Conservation (phyloP, 2,797 vertebrate genomes). For the Hippocampus kuda region DNA sequence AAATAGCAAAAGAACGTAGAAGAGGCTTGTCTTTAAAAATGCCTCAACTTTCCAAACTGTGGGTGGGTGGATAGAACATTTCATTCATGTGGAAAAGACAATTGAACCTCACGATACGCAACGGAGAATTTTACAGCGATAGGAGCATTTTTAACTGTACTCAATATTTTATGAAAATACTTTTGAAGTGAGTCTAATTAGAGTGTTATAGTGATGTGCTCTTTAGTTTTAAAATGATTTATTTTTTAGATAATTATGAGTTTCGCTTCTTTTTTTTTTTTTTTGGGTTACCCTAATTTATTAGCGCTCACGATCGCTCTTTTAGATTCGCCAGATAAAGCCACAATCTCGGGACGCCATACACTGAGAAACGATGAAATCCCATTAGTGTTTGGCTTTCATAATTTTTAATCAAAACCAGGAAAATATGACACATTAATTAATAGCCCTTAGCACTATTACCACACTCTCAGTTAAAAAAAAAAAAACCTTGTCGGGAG, state of each 20-base stretch:
- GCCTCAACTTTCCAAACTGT: neutral
- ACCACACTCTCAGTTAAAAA: slow-evolving; percentile 39
- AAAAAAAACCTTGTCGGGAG: slow-evolving; percentile 53
- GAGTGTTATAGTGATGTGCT: slow-evolving; percentile 29
- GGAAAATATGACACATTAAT: slow-evolving; percentile 71
- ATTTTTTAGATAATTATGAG: slow-evolving; percentile 14
- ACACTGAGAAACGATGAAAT: slow-evolving; percentile 62
- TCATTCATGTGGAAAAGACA: slow-evolving; percentile 6
- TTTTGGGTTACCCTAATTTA: slow-evolving; percentile 42
- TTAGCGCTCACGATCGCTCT: slow-evolving; percentile 40
- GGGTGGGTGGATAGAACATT: neutral
- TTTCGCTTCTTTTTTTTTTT: slow-evolving; percentile 18
- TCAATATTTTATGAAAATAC: neutral
- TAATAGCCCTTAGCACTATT: slow-evolving; percentile 70
- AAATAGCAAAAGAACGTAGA: no score
- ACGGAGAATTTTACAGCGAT: neutral
- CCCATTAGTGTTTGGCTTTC: slow-evolving; percentile 70
- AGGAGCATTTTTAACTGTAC: neutral
- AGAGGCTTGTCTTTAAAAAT: neutral
- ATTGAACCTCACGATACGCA: neutral
- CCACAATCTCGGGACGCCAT: slow-evolving; percentile 63
- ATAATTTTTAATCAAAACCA: slow-evolving; percentile 75
- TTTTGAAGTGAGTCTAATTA: slow-evolving; percentile 26
- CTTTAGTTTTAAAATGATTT: slow-evolving; percentile 43
- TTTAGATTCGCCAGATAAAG: slow-evolving; percentile 63